Percentiles rank a stretch among this genome's conserved stretches.
Evolutionary conservation across 2,797 vertebrate genomes (phyloP).

Genomic region (Betta splendens): DNA sequence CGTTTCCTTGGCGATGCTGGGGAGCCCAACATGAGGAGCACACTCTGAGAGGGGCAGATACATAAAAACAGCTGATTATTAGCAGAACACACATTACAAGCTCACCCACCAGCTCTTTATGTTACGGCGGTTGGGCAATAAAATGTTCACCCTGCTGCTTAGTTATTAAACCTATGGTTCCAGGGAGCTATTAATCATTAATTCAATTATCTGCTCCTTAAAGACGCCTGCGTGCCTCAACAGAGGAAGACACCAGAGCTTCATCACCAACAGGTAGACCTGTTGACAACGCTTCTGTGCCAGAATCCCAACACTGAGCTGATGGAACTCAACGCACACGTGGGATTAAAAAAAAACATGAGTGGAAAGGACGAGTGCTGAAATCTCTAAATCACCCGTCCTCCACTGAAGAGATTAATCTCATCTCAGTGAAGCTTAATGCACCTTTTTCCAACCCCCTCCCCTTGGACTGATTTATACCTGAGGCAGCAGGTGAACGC

Average conservation of each 20-base stretch:
- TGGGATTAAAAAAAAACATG: background rate
- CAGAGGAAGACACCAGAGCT: background rate
- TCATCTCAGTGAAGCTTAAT: background rate
- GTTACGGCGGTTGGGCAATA: background rate
- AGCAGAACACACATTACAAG: background rate
- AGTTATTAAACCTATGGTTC: slow-evolving; percentile 5
- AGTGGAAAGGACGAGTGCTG: background rate
- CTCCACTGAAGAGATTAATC: background rate
- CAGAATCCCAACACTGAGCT: background rate
- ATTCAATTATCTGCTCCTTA: background rate
- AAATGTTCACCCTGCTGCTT: slow-evolving; percentile 19
- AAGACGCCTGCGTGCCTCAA: background rate
- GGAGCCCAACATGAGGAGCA: slow-evolving; percentile 81
- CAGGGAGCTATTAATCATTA: background rate
- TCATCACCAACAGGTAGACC: no score
- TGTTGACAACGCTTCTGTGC: no score
- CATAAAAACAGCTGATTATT: background rate
- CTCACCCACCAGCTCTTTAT: background rate
- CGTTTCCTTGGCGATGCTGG: slow-evolving; percentile 77
- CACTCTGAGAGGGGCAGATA: slow-evolving; percentile 49
- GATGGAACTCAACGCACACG: background rate
- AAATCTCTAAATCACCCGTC: background rate
- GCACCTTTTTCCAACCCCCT: background rate
- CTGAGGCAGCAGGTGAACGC: background rate
- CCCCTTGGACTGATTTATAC: background rate